phyloP scores from a whole-genome alignment of 2,888 invertebrate genomes.

The Dasysyrphus albostriatus region DNA sequence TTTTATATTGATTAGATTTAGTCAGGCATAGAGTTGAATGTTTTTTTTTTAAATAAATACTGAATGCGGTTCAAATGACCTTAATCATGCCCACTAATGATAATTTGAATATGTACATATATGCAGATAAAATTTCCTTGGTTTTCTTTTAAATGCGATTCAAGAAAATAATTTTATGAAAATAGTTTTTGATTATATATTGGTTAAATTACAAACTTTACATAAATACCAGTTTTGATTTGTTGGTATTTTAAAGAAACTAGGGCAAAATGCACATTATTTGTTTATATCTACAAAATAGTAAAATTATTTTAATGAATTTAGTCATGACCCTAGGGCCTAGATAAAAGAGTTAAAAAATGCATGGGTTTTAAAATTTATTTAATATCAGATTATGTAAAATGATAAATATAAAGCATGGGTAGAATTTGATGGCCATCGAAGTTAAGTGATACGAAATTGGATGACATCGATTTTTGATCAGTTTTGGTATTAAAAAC shows the following conservation, averaged over 20 bases:
- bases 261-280: background rate
- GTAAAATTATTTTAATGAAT: background rate
- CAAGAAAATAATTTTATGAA: background rate
- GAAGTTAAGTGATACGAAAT: too few species aligned
- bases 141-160: background rate
- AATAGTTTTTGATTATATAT: background rate
- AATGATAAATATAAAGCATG: too few species aligned
- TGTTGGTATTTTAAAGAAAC: background rate
- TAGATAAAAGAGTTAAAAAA: too few species aligned
- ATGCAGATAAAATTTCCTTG: background rate
- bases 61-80: slow-evolving; percentile 18
- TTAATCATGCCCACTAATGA: slow-evolving; percentile 24
- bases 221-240: background rate
- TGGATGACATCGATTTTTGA: too few species aligned
- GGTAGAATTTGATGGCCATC: too few species aligned
- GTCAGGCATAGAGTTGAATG: background rate
- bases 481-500: too few species aligned
- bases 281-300: background rate
- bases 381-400: too few species aligned
- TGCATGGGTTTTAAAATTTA: too few species aligned
- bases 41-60: background rate
- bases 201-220: background rate
- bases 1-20: background rate
- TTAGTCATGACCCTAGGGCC: too few species aligned
- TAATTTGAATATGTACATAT: background rate